Evolutionary conservation across 1,140 invertebrate genomes (phyloP).

Genomic region (Nylanderia fulva): DNA sequence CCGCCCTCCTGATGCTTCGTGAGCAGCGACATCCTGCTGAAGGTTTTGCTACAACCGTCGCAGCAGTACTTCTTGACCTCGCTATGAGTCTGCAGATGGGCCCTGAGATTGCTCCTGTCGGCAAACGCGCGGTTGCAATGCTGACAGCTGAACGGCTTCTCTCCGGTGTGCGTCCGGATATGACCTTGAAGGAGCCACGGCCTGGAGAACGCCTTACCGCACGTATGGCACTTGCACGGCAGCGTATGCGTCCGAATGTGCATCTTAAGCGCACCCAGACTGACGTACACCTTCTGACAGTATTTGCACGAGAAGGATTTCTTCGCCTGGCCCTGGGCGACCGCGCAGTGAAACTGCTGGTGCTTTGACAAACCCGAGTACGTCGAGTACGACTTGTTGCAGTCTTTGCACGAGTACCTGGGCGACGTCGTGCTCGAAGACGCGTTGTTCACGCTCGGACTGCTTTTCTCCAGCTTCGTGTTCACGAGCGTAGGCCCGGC

Average conservation of each 20-base stretch:
- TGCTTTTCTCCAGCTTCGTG: slow-evolving; percentile 80
- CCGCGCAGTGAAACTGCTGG: slow-evolving; percentile 97
- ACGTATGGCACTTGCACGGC: slow-evolving; percentile 98
- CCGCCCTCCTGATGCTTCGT: slow-evolving; percentile 97
- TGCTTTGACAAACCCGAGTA: slow-evolving; percentile 98
- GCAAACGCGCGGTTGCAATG: slow-evolving; percentile 98
- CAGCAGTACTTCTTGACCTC: slow-evolving; percentile 99
- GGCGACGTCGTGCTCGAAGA: slow-evolving; percentile 85
- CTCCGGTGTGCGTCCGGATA: slow-evolving; percentile 97
- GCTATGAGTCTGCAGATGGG: slow-evolving; percentile 98
- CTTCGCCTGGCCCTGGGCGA: slow-evolving; percentile 92
- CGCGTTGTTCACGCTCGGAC: slow-evolving; percentile 83
- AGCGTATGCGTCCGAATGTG: slow-evolving; percentile 99
- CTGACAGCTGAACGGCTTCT: slow-evolving; percentile 98
- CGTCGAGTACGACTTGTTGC: slow-evolving; percentile 98
- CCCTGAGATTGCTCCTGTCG: slow-evolving; percentile 97
- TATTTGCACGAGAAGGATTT: slow-evolving; percentile 98
- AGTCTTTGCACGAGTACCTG: slow-evolving; percentile 96
- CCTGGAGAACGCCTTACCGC: slow-evolving; percentile 98
- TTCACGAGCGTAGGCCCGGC: slow-evolving; percentile 79
- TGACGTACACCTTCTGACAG: slow-evolving; percentile 98
- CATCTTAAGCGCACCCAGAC: slow-evolving; percentile 98
- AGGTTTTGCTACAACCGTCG: slow-evolving; percentile 96
- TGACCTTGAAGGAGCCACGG: slow-evolving; percentile 98
- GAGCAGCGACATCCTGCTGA: slow-evolving; percentile 98